phyloP scores from a whole-genome alignment of 1,140 invertebrate genomes.

The Paralvinella palmiformis region DNA sequence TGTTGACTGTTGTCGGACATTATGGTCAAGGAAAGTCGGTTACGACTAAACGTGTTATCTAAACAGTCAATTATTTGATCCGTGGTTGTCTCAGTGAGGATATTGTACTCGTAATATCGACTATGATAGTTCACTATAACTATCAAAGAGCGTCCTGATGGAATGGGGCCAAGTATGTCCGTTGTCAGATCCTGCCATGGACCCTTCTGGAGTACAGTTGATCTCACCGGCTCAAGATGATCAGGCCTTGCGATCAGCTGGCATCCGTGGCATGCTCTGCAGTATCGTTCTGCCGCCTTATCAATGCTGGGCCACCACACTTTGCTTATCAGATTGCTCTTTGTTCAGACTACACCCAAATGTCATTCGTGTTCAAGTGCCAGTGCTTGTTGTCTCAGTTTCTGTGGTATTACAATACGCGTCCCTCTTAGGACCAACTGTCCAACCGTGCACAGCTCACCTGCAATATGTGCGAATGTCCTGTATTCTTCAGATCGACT shows the following conservation, averaged over 20 bases:
- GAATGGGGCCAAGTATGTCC: no score
- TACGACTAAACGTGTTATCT: no score
- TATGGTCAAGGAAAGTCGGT: no score
- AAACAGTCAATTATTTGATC: no score
- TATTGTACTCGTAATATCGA: no score
- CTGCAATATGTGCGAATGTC: not conserved
- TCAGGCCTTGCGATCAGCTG: slow-evolving; percentile 7
- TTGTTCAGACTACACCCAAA: slow-evolving; percentile 31
- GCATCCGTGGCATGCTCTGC: slow-evolving; percentile 23
- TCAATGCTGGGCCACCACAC: slow-evolving; percentile 46
- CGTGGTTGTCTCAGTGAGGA: no score
- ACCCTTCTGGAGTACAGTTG: no score
- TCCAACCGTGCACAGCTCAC: not conserved
- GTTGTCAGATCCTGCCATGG: no score
- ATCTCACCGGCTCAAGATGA: not conserved
- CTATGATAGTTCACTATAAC: no score
- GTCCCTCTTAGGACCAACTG: not conserved
- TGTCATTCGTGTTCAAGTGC: slow-evolving; percentile 33
- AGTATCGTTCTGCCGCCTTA: slow-evolving; percentile 27
- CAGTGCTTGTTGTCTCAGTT: not conserved
- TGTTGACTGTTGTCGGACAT: no score
- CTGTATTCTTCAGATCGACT: not conserved
- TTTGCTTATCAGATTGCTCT: slow-evolving; percentile 30
- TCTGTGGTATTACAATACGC: slow-evolving; percentile 6
- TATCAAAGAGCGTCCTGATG: no score